Conservation (phyloP, 2,888 invertebrate species). For the Tolmerus cingulatus region DNA sequence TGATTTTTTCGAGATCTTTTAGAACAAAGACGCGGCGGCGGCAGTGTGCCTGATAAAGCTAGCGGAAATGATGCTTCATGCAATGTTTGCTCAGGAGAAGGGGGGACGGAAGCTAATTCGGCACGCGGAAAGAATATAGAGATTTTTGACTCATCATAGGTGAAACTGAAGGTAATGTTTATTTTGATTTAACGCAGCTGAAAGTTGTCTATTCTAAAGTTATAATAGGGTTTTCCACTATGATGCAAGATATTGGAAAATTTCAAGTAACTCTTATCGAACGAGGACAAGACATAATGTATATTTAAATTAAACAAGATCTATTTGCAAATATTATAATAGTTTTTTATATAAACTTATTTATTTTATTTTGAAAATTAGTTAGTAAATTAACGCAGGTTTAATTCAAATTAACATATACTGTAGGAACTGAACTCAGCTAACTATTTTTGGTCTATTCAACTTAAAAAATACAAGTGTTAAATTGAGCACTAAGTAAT, state of each 20-base stretch:
- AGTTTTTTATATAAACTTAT: no score
- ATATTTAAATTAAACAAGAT: no score
- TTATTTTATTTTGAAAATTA: no score
- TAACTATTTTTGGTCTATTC: no score
- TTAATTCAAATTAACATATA: no score
- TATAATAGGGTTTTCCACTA: background rate
- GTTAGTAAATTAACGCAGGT: no score
- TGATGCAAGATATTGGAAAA: background rate
- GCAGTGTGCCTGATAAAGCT: background rate
- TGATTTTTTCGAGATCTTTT: background rate
- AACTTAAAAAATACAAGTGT: no score
- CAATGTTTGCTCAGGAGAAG: background rate
- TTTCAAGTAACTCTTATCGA: no score
- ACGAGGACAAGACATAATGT: no score
- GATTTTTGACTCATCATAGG: background rate
- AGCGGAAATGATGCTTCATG: slow-evolving; percentile 25
- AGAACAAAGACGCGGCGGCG: background rate
- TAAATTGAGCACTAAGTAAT: no score
- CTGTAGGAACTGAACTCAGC: no score
- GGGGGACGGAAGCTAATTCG: background rate
- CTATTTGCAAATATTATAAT: no score
- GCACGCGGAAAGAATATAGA: background rate
- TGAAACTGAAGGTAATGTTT: background rate
- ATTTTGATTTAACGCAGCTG: background rate
- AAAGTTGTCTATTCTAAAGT: background rate